Percentiles rank a stretch among this genome's conserved stretches.
phyloP scores from a whole-genome alignment of 2,797 vertebrate genomes.

The Characodon lateralis region DNA sequence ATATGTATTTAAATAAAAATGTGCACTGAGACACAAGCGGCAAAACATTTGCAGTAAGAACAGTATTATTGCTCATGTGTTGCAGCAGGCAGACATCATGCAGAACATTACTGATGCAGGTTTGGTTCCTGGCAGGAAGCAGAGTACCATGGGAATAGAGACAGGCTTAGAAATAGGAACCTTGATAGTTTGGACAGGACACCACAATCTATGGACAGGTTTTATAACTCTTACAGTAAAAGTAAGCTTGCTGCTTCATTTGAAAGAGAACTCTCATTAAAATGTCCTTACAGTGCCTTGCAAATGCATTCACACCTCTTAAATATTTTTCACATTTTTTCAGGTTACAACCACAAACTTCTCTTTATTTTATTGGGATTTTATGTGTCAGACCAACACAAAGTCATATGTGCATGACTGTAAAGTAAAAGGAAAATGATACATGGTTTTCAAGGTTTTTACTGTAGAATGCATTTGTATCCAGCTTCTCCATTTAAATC shows the following conservation, averaged over 20 bases:
- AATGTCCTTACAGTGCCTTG: constrained; percentile 22
- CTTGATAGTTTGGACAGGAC: constrained; percentile 71
- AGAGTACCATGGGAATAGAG: constrained; percentile 78
- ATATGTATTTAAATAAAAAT: constrained; percentile 54
- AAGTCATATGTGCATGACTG: not conserved
- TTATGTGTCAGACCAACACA: not conserved
- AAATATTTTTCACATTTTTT: not conserved
- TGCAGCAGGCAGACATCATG: constrained; percentile 76
- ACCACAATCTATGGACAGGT: constrained; percentile 73
- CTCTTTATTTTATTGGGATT: not conserved
- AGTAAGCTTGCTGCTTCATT: constrained; percentile 44
- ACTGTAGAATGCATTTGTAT: no score
- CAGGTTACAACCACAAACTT: not conserved
- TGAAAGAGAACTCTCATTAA: constrained; percentile 57
- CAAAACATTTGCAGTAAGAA: constrained; percentile 42
- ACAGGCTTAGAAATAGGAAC: constrained; percentile 54
- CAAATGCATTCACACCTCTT: not conserved
- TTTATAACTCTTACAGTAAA: constrained; percentile 41
- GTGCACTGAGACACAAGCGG: constrained; percentile 41
- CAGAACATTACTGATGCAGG: constrained; percentile 72
- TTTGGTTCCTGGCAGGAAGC: constrained; percentile 70
- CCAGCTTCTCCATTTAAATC: no score
- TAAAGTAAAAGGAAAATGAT: not conserved
- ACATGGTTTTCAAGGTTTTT: not conserved
- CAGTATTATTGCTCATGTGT: constrained; percentile 51